Evolutionary conservation across 2,797 vertebrate species (phyloP).

Genomic region (Scyliorhinus canicula): DNA sequence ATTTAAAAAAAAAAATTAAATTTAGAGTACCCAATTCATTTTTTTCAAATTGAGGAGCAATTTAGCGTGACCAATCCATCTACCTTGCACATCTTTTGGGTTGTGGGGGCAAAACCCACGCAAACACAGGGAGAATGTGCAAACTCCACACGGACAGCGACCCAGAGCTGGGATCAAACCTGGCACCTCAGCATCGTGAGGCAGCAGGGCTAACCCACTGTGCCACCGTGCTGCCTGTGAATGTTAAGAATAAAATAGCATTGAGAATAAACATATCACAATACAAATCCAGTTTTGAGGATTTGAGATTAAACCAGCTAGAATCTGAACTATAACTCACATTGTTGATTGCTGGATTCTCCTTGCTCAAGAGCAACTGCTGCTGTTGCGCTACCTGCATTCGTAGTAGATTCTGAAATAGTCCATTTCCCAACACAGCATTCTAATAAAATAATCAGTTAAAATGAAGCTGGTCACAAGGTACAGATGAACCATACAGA

Average conservation of each 20-base stretch:
- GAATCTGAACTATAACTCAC: slow-evolving; percentile 57
- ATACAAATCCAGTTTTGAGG: background rate
- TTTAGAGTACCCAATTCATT: too few relatives aligned
- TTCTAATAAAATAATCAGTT: slow-evolving; percentile 48
- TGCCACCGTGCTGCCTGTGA: too few relatives aligned
- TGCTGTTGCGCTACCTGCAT: slow-evolving; percentile 82
- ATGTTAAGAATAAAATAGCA: background rate
- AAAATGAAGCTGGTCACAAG: background rate
- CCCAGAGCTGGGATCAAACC: too few relatives aligned
- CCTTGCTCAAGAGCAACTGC: slow-evolving; percentile 82
- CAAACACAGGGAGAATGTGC: too few relatives aligned
- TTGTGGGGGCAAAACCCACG: too few relatives aligned
- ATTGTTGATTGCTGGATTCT: slow-evolving; percentile 68
- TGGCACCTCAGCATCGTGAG: too few relatives aligned
- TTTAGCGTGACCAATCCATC: too few relatives aligned
- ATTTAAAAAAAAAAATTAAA: too few relatives aligned
- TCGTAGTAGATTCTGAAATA: slow-evolving; percentile 82
- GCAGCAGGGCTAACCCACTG: too few relatives aligned
- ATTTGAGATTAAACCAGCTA: background rate
- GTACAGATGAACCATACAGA: background rate
- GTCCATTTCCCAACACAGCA: slow-evolving; percentile 67
- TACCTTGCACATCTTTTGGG: too few relatives aligned
- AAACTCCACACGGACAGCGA: too few relatives aligned
- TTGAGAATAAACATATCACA: background rate
- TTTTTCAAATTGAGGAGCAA: too few relatives aligned